phyloP scores from a whole-genome alignment of 1,140 invertebrate genomes.

The Holcopasites calliopsidis region DNA sequence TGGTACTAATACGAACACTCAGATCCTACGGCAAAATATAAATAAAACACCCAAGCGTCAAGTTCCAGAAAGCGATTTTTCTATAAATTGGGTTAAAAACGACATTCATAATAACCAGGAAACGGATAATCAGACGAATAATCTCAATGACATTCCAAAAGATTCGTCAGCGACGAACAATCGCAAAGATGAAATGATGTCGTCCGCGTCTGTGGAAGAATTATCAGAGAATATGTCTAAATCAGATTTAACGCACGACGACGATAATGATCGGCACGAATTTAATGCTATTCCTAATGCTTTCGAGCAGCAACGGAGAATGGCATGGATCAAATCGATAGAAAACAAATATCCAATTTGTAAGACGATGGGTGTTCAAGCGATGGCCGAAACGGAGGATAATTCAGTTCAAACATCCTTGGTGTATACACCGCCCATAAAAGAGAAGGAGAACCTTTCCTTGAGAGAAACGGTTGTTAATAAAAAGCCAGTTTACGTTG shows the following conservation, averaged over 20 bases:
- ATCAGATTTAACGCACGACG: slow-evolving; percentile 60
- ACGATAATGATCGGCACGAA: slow-evolving; percentile 65
- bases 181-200: slow-evolving; percentile 74
- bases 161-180: slow-evolving; percentile 72
- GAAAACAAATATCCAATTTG: slow-evolving; percentile 58
- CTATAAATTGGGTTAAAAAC: slow-evolving; percentile 76
- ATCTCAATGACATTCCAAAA: slow-evolving; percentile 60
- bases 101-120: slow-evolving; percentile 62
- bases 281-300: slow-evolving; percentile 21
- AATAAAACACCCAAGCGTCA: slow-evolving; percentile 50
- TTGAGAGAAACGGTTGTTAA: slow-evolving; percentile 74
- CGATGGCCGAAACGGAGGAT: slow-evolving; percentile 71
- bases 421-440: slow-evolving; percentile 57
- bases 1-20: slow-evolving; percentile 72
- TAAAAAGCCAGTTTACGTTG: slow-evolving; percentile 90
- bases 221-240: slow-evolving; percentile 77
- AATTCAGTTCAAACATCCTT: slow-evolving; percentile 77
- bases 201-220: slow-evolving; percentile 78
- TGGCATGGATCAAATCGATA: slow-evolving; percentile 34
- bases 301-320: slow-evolving; percentile 46
- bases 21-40: slow-evolving; percentile 69
- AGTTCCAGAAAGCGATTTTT: slow-evolving; percentile 71
- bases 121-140: slow-evolving; percentile 52
- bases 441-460: slow-evolving; percentile 52
- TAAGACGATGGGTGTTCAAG: slow-evolving; percentile 70